Percentiles rank a stretch among this genome's conserved stretches.
Conservation (phyloP, 2,113 vertebrate species). For the Bubo scandiacus region DNA sequence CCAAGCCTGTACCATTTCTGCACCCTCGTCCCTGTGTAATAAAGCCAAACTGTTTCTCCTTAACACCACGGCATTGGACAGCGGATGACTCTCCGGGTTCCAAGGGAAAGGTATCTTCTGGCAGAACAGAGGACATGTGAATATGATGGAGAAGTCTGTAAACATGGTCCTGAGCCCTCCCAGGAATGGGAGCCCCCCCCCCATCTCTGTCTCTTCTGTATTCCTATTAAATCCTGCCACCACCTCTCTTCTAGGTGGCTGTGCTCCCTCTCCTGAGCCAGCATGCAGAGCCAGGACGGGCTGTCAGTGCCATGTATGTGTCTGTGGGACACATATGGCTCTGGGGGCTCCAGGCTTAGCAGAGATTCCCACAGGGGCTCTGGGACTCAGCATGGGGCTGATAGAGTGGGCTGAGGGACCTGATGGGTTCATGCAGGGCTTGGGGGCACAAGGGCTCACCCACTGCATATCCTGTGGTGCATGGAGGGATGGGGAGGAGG, state of each 20-base stretch:
- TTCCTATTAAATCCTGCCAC: background rate
- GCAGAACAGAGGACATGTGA: background rate
- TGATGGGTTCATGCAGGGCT: background rate
- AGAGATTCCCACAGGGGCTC: background rate
- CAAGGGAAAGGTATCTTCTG: background rate
- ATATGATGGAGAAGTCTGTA: background rate
- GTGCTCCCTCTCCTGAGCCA: fast-evolving
- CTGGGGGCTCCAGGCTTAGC: background rate
- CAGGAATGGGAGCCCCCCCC: background rate
- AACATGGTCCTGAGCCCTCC: background rate
- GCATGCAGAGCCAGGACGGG: background rate
- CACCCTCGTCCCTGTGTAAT: background rate
- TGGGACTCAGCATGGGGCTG: background rate
- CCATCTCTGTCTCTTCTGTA: background rate
- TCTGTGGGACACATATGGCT: background rate
- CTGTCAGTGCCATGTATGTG: fast-evolving
- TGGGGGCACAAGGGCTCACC: background rate
- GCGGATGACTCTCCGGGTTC: background rate
- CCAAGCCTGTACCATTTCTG: background rate
- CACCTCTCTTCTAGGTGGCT: background rate
- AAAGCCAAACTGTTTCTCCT: background rate
- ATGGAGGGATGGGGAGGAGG: background rate
- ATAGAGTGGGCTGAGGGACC: background rate
- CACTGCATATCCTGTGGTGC: too few species aligned
- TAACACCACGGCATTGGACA: background rate